Base-by-base conservation (phyloP, 53 echinoderm and acorn worm species). In the Echinarachnius parma region DNA sequence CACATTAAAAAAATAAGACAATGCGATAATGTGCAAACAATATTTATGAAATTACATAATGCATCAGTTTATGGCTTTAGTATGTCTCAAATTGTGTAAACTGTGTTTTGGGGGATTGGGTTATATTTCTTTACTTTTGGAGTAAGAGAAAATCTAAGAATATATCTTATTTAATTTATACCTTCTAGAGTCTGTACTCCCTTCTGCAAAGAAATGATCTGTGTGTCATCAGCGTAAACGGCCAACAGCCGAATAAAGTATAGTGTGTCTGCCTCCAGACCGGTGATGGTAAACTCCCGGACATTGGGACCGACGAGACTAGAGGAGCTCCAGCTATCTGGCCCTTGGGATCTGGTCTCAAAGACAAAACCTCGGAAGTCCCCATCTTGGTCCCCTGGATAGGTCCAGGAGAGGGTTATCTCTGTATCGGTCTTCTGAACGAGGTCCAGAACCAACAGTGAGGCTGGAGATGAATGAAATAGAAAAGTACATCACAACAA, bases 161-260 rank as follows among this genome's bases (percentile, higher is more conserved):
- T n/a, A 7, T 39, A 39, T 7, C 7, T 39, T 39, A 50, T 15
- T 15, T 50, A 15, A 50, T n/a, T n/a, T n/a, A n/a, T 25, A 72
- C 74, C 57, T 42, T 24, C 56, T 9, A 20, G 15, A 26, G 74
- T 72, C 19, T 23, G 21, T 2, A 55, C 21, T 4, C 26, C 57
- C 56, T 34, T 39, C 57, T 72, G 74, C 7, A 57, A 27, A 2
- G 74, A 72, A 30, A 72, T 39, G 16, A 57, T 58, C 10, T 7
- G 10, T 0, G 74, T 54, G 15, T 72, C 56, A 1, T 3, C 29
- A 0, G 42, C 29, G 37, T 27, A 72, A n/a, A 72, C 45, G 2
- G 55, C 57, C 45, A 72, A 25, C 11, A 72, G 44, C 5, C 74
- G 56, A 18, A 72, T 35, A 36, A 72, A 72, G 44, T 72, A 72